Evolutionary conservation across 2,888 invertebrate species (phyloP).

Genomic region (Erynnis tages): DNA sequence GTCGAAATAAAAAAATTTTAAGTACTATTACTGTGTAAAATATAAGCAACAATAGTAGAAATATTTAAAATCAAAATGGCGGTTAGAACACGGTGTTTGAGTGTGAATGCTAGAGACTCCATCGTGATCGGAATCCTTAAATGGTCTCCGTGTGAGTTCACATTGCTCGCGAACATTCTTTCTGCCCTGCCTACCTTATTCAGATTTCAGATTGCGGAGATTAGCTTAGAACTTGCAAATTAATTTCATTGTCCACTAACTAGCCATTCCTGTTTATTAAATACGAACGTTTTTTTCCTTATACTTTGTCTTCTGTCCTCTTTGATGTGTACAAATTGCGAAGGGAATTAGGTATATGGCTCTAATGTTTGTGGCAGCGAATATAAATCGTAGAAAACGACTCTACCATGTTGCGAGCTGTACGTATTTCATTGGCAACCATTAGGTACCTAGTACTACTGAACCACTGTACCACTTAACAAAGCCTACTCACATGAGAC

Average conservation of each 20-base stretch:
- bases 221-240: constrained; percentile 24
- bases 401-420: too few relatives aligned
- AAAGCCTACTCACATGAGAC: too few relatives aligned
- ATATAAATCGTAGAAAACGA: too few relatives aligned
- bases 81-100: constrained; percentile 29
- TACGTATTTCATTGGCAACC: too few relatives aligned
- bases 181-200: constrained; percentile 31
- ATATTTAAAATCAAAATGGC: constrained; percentile 16
- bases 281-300: too few relatives aligned
- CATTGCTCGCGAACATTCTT: constrained; percentile 37
- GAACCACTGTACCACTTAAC: too few relatives aligned
- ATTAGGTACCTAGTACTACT: too few relatives aligned
- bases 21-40: not conserved
- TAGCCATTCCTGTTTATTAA: not conserved
- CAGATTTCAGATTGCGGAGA: constrained; percentile 26
- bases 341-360: too few relatives aligned
- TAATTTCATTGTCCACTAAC: constrained; percentile 10
- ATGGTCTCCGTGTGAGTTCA: constrained; percentile 36
- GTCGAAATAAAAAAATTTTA: too few relatives aligned
- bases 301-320: too few relatives aligned
- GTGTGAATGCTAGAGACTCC: constrained; percentile 47
- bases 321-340: too few relatives aligned
- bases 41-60: constrained; percentile 1
- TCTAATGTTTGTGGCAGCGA: too few relatives aligned
- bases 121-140: constrained; percentile 55